phyloP scores from a whole-genome alignment of 2,113 vertebrate species.

The Halcyon malimbica region DNA sequence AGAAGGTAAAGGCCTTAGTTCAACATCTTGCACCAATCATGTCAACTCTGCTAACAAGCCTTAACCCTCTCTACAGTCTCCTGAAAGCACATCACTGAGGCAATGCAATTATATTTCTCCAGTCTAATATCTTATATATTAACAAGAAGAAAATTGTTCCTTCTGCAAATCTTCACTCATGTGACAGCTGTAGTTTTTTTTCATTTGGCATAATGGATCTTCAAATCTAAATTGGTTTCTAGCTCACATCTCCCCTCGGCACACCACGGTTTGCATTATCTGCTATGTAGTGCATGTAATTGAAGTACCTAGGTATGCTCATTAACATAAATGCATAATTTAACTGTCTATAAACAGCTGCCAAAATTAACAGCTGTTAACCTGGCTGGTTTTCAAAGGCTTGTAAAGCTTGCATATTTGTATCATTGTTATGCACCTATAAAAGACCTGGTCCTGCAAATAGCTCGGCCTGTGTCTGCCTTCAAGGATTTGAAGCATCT shows the following conservation, averaged over 20 bases:
- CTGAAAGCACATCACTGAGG: not conserved
- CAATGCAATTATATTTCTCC: rapidly evolving
- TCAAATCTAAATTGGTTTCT: not conserved
- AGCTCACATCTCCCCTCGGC: not conserved
- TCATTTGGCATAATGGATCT: not conserved
- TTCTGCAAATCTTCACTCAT: not conserved
- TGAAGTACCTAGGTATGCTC: constrained; percentile 31
- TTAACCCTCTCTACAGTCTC: not conserved
- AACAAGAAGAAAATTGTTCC: not conserved
- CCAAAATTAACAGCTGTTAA: not conserved
- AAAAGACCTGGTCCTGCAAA: constrained; percentile 2
- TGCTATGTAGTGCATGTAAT: constrained; percentile 10
- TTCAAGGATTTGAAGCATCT: not conserved
- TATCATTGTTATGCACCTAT: not conserved
- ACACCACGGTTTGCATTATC: not conserved
- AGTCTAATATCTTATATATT: not conserved
- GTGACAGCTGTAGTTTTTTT: constrained; percentile 3
- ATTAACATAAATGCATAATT: constrained; percentile 47
- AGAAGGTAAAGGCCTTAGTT: not conserved
- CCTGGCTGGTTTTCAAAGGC: not conserved
- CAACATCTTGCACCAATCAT: not conserved
- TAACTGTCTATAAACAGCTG: not conserved
- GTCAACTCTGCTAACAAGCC: not conserved
- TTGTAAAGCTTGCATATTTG: constrained; percentile 46
- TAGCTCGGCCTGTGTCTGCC: not conserved